Conservation (phyloP, 2,888 invertebrate genomes). For the Perithous albicinctus region DNA sequence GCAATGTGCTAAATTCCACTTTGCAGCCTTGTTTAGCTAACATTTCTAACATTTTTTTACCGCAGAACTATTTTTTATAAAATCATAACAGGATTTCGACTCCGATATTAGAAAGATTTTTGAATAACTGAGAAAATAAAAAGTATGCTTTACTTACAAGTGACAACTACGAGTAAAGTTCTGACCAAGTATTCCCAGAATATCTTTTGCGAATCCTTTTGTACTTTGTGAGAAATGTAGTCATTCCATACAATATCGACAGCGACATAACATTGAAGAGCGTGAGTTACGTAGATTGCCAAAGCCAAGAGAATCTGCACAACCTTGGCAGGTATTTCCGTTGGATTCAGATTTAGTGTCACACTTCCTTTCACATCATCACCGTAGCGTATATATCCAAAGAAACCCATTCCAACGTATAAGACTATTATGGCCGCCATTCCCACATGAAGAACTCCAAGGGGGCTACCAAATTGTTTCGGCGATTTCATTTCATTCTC, state of each 20-base stretch:
- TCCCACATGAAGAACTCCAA: constrained; percentile 93
- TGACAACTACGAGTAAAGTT: constrained; percentile 91
- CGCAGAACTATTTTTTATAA: no score
- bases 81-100: no score
- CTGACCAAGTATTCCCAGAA: constrained; percentile 93
- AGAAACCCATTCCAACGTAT: constrained; percentile 96
- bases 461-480: constrained; percentile 91
- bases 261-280: constrained; percentile 97
- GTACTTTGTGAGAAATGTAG: constrained; percentile 87
- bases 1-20: no score
- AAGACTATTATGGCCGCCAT: constrained; percentile 93
- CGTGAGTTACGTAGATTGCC: constrained; percentile 96
- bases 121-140: background rate
- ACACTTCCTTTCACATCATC: constrained; percentile 90
- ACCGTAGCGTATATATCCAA: constrained; percentile 96
- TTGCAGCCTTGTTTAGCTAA: no score
- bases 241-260: constrained; percentile 96
- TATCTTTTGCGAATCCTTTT: constrained; percentile 87
- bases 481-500: constrained; percentile 98
- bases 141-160: constrained; percentile 90
- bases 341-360: constrained; percentile 92
- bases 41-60: no score
- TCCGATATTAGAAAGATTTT: no score
- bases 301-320: constrained; percentile 91
- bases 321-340: constrained; percentile 88